Conservation (phyloP, 2,797 vertebrate genomes). For the Morelia viridis region DNA sequence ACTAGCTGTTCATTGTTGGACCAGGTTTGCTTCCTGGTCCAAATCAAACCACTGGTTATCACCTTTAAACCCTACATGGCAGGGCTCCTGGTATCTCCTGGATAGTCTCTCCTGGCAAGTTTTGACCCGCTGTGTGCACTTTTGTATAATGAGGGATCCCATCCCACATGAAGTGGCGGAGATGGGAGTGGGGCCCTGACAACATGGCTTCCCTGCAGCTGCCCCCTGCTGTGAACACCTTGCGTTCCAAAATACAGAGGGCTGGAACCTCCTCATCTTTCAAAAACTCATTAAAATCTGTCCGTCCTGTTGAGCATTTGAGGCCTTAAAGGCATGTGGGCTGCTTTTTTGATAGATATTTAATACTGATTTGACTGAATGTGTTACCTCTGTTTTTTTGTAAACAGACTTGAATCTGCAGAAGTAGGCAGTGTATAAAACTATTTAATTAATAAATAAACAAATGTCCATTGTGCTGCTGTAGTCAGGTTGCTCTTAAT, state of each 20-base stretch:
- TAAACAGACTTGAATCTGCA: neutral
- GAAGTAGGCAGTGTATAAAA: neutral
- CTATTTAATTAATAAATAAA: neutral
- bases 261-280: neutral
- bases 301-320: neutral
- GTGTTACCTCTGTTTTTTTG: neutral
- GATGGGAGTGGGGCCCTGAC: neutral
- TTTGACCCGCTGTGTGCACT: neutral
- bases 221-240: neutral
- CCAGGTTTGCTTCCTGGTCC: neutral
- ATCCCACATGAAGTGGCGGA: neutral
- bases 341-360: neutral
- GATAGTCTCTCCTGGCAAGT: neutral
- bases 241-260: neutral
- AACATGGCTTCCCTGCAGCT: neutral
- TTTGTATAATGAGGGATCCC: neutral
- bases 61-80: neutral
- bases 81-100: neutral
- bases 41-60: neutral
- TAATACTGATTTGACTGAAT: neutral
- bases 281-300: neutral
- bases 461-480: neutral
- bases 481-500: neutral
- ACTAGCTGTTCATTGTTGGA: neutral
- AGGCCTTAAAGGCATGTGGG: neutral